Evolutionary conservation across 2,888 invertebrate species (phyloP).

Genomic region (Stenchaetothrips biformis): DNA sequence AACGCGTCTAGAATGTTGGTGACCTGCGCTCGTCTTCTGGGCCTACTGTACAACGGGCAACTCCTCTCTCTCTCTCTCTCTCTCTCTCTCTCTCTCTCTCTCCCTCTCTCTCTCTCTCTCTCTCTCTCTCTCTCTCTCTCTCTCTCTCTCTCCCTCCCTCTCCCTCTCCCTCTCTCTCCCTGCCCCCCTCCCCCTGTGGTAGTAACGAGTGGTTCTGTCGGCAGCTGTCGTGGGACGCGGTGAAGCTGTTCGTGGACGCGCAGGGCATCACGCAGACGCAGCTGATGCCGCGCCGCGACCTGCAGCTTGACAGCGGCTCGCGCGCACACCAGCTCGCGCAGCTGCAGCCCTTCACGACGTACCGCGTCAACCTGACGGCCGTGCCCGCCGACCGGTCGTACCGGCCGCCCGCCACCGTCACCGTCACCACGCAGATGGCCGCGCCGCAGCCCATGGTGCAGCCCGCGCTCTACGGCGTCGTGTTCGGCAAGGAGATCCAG

Average conservation of each 20-base stretch:
- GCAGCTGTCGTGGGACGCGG: conserved; percentile 82
- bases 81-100: too few species aligned
- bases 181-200: too few species aligned
- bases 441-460: conserved; percentile 94
- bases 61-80: too few species aligned
- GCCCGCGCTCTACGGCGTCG: conserved; percentile 83
- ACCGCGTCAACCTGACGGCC: conserved; percentile 88
- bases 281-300: conserved; percentile 67
- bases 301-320: conserved; percentile 65
- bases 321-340: conserved; percentile 77
- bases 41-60: too few species aligned
- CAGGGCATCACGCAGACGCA: conserved; percentile 88
- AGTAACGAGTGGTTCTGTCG: too few species aligned
- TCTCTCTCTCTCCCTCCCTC: too few species aligned
- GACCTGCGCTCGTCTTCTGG: too few species aligned
- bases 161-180: too few species aligned
- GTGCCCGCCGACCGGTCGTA: conserved; percentile 76
- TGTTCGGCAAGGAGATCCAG: conserved; percentile 38
- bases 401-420: conserved; percentile 85
- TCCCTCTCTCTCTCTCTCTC: too few species aligned
- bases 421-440: conserved; percentile 93
- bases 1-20: too few species aligned
- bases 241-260: conserved; percentile 90
- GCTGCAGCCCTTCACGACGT: conserved; percentile 87
- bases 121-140: too few species aligned